Base-by-base conservation (phyloP, 2,113 vertebrate genomes). In the Orthonyx spaldingii region DNA sequence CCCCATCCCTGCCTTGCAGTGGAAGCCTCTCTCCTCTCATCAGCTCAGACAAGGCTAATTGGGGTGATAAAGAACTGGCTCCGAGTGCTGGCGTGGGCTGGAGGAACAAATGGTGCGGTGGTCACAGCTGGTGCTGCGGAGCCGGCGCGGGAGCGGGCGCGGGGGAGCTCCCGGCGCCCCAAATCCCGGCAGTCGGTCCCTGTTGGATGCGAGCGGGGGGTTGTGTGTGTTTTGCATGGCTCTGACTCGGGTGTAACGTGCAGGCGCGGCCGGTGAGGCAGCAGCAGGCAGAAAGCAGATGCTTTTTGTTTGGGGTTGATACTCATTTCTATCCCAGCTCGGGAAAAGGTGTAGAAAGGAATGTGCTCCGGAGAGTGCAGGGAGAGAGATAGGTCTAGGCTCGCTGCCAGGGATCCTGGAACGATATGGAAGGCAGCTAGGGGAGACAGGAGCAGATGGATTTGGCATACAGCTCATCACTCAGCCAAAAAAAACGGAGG, bases 401-500 rank as follows among this genome's bases (percentile, higher is more conserved):
- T 81, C 2, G 57, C 95, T 97, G 96, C 94, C 96, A 96, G 94
- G 92, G 95, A 95, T 77, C 95, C 95, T 95, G 96, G 35, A 93
- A 96, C 79, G 96, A 94, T 89, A 94, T 94, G 95, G 96, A 94
- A 97, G 95, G 94, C 93, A 95, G 97, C 92, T 93, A 96, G 94
- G 96, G 96, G 95, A 95, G 97, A 95, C 94, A 96, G 96, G 93
- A 96, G 96, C 96, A 97, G 96, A 97, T 97, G 96, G 96, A 97
- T 96, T 97, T 97, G 96, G 96, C 95, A 95, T 94, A 96, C 95
- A 97, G 96, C 96, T 96, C 93, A 95, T 91, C 94, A 37, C 93
- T 94, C 95, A 94, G 95, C 94, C 93, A 95, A 96, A 94, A 93
- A 83, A 78, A 32, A 22, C 41, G 41, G 13, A 3, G 3, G 10